Evolutionary conservation across 1,140 invertebrate species (phyloP), one percentile per base, ranked within the genome.

Genomic region (Drosophila saltans): DNA sequence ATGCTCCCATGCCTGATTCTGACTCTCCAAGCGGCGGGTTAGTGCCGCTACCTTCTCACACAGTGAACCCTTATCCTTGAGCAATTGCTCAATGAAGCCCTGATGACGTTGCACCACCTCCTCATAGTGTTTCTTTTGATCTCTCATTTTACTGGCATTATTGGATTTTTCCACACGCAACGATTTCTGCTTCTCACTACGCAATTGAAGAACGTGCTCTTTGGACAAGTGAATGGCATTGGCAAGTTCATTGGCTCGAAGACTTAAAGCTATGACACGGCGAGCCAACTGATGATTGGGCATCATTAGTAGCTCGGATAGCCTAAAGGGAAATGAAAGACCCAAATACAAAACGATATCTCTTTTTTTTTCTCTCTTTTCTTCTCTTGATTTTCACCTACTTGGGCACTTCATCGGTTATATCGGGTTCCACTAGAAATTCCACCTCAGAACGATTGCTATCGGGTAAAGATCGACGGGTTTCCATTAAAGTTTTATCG

Each of bases 61-160:
- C 11, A 96, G 88, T 0, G 93, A 91, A 36, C 94, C 94, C 78
- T 96, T 96, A 72, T 96, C 96, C 8, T 93, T 92, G 2, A 96
- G 93, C 41, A 96, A 77, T 90, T 94, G 95, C 73, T 96, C 95
- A 9, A 96, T 95, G 68, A 96, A 96, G 64, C 94, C 94, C 66
- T 96, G 95, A 83, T 96, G 95, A 1, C 95, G 88, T 55, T 94
- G 94, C 6, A 96, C 93, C 5, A 94, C 93, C 2, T 89, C 91
- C 72, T 96, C 95, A 70, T 94, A 95, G 79, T 96, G 95, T 21
- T 93, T 94, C 81, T 96, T 95, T 68, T 95, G 94, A 16, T 93
- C 92, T 7, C 93, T 93, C n/a, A 95, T 55, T 28, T 92, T 91
- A 60, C 55, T 91, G 62, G 65, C 92, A 66, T 28, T 76, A 56